Conservation (phyloP, 2,113 vertebrate genomes). For the Cranoglanis bouderius region DNA sequence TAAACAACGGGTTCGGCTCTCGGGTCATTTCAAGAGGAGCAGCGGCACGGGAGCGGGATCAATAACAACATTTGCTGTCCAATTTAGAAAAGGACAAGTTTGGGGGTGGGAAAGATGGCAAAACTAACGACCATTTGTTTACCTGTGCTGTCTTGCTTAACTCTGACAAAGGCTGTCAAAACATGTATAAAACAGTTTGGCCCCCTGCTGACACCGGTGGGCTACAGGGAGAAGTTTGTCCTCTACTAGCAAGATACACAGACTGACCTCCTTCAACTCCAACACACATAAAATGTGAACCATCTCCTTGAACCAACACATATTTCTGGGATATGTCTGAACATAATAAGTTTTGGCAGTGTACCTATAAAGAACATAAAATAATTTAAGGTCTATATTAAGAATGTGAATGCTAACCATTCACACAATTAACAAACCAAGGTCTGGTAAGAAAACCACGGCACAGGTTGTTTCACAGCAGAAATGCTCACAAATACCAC, state of each 20-base stretch:
- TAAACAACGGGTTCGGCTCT: constrained; percentile 84
- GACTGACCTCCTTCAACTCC: constrained; percentile 1
- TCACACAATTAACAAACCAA: background rate
- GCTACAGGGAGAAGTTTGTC: constrained; percentile 40
- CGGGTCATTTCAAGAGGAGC: constrained; percentile 50
- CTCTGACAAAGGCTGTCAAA: constrained; percentile 92
- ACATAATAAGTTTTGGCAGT: background rate
- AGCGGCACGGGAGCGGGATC: constrained; percentile 82
- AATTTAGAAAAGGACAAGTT: constrained; percentile 93
- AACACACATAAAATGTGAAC: background rate
- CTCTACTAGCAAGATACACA: constrained; percentile 17
- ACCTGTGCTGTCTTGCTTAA: constrained; percentile 85
- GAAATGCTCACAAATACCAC: background rate
- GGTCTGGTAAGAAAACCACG: background rate
- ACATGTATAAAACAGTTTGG: constrained; percentile 80
- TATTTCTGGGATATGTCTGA: background rate
- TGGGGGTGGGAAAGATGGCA: constrained; percentile 81
- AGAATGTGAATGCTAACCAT: background rate
- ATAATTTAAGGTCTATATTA: background rate
- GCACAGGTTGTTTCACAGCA: background rate
- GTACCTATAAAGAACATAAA: background rate
- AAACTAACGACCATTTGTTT: constrained; percentile 94
- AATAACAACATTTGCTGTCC: constrained; percentile 95
- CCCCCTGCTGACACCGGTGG: constrained; percentile 42
- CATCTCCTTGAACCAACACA: constrained; percentile 6